Conservation (phyloP, 2,113 vertebrate genomes). For the Ivindomyrus marchei region DNA sequence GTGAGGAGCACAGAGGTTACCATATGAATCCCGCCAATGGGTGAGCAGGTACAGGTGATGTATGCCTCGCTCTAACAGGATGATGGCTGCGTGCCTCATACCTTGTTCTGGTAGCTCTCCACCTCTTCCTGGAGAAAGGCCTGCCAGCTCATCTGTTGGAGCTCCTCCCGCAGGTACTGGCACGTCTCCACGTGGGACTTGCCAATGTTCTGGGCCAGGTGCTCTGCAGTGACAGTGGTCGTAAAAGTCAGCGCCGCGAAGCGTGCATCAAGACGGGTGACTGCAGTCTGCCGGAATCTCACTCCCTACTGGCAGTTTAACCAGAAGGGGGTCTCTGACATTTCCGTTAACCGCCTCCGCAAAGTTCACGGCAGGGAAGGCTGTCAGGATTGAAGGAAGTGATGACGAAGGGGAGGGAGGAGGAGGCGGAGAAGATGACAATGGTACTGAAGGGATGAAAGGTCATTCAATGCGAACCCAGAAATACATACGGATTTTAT, state of each 20-base stretch:
- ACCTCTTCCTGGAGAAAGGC: slow-evolving; percentile 80
- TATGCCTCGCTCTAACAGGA: background rate
- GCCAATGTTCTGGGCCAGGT: slow-evolving; percentile 81
- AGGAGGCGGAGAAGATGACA: background rate
- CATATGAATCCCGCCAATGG: background rate
- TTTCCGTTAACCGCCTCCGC: background rate
- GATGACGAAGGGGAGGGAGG: background rate
- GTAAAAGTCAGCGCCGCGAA: background rate
- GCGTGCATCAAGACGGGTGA: background rate
- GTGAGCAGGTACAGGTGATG: background rate
- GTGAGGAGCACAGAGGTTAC: slow-evolving; percentile 30
- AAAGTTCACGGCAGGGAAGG: background rate
- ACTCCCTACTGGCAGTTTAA: slow-evolving; percentile 1
- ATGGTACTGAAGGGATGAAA: background rate
- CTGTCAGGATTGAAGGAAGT: background rate
- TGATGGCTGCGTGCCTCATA: slow-evolving; percentile 37
- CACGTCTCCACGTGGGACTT: slow-evolving; percentile 92
- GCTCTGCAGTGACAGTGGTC: slow-evolving; percentile 58
- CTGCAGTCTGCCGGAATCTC: background rate
- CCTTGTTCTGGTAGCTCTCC: slow-evolving; percentile 85
- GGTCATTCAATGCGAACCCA: background rate
- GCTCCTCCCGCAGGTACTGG: slow-evolving; percentile 85
- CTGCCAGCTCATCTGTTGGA: slow-evolving; percentile 88
- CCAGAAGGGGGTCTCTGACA: background rate
- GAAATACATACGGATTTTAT: background rate